phyloP scores from a whole-genome alignment of 2,113 vertebrate species.

The Fregetta grallaria region DNA sequence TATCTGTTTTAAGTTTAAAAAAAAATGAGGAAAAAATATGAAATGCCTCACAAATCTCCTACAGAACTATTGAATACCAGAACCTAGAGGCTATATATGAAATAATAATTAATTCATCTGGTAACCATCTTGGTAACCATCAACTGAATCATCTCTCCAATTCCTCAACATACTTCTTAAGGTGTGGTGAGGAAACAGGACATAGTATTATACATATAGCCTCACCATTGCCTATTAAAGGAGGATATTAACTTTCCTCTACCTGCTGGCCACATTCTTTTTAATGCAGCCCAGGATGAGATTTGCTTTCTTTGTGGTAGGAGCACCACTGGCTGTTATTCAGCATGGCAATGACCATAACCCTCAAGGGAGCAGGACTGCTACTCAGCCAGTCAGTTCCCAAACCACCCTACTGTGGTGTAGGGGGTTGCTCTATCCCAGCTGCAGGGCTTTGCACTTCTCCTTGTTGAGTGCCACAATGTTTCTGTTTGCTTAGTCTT shows the following conservation, averaged over 20 bases:
- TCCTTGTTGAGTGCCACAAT: not conserved
- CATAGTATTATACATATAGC: not conserved
- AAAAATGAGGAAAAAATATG: not conserved
- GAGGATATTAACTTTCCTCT: not conserved
- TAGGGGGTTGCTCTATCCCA: not conserved
- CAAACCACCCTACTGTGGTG: not conserved
- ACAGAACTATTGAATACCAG: not conserved
- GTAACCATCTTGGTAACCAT: not conserved
- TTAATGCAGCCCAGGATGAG: not conserved
- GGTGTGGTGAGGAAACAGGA: not conserved
- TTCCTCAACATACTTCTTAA: not conserved
- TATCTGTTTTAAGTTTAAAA: not conserved
- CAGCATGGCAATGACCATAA: not conserved
- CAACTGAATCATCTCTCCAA: not conserved
- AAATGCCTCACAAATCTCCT: not conserved
- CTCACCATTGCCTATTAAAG: not conserved
- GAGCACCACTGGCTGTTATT: not conserved
- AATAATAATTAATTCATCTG: not conserved
- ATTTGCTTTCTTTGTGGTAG: not conserved
- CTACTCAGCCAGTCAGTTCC: not conserved
- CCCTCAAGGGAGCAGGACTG: not conserved
- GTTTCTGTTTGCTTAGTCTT: not conserved
- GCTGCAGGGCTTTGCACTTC: not conserved
- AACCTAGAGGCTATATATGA: not conserved
- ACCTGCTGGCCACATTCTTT: not conserved